Percentiles rank a stretch among this genome's conserved stretches.
phyloP scores from a whole-genome alignment of 2,888 invertebrate species.

The Agriopis marginaria region DNA sequence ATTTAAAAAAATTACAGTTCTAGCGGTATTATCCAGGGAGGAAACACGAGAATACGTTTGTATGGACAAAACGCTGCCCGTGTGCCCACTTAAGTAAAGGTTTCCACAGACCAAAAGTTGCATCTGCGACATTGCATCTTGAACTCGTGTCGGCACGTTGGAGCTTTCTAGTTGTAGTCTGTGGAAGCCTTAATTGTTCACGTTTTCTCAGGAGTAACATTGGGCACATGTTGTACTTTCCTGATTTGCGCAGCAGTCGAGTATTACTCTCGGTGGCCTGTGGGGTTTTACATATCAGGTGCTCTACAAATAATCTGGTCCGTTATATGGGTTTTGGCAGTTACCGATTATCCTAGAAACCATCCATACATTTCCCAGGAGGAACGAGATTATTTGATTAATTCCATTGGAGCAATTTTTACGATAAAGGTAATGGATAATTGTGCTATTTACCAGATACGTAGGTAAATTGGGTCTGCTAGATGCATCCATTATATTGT shows the following conservation, averaged over 20 bases:
- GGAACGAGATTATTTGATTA: slow-evolving; percentile 87
- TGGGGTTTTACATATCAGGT: slow-evolving; percentile 88
- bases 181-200: too few relatives aligned
- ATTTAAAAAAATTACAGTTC: too few relatives aligned
- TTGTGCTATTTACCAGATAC: not conserved
- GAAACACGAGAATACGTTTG: too few relatives aligned
- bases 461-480: not conserved
- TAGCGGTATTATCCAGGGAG: too few relatives aligned
- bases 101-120: too few relatives aligned
- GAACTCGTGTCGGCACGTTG: too few relatives aligned
- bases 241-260: slow-evolving; percentile 88
- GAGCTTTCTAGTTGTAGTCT: not conserved
- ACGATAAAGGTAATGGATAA: slow-evolving; percentile 68
- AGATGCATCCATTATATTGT: too few relatives aligned
- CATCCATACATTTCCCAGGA: slow-evolving; percentile 87
- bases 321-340: slow-evolving; percentile 84
- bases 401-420: slow-evolving; percentile 82
- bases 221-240: slow-evolving; percentile 89
- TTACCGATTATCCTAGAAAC: slow-evolving; percentile 87
- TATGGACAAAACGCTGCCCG: too few relatives aligned
- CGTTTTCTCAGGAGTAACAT: slow-evolving; percentile 67
- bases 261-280: slow-evolving; percentile 87
- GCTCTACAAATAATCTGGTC: slow-evolving; percentile 84
- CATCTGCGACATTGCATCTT: too few relatives aligned
- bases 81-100: too few relatives aligned